Evolutionary conservation across 2,113 vertebrate species (phyloP).

Genomic region (Hippocampus guttulatus): DNA sequence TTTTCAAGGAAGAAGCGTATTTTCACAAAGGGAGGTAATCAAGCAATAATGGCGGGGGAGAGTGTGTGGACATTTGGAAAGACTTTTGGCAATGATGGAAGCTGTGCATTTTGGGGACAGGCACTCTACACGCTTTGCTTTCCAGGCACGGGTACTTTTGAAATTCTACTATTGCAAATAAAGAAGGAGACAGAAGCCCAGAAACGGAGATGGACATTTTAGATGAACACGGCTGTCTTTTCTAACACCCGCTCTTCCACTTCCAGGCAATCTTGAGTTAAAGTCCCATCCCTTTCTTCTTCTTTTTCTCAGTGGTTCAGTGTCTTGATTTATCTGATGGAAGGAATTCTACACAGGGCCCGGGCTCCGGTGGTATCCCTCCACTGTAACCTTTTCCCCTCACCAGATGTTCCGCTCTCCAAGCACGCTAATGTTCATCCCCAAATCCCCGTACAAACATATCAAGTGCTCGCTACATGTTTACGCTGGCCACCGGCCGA

Average conservation of each 20-base stretch:
- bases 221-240: conserved; percentile 36
- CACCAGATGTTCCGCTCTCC: conserved; percentile 77
- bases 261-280: conserved; percentile 70
- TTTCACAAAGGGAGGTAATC: too few species aligned
- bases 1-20: too few species aligned
- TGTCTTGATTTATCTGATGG: conserved; percentile 79
- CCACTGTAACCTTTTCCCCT: conserved; percentile 78
- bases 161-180: too few species aligned
- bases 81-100: too few species aligned
- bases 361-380: conserved; percentile 70
- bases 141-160: too few species aligned
- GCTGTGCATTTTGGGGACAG: background rate
- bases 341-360: conserved; percentile 75
- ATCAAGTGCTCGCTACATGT: conserved; percentile 73
- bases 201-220: conserved; percentile 34
- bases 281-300: conserved; percentile 53
- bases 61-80: too few species aligned
- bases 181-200: background rate
- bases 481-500: conserved; percentile 51
- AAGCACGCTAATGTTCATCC: conserved; percentile 76
- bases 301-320: conserved; percentile 67
- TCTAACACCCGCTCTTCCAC: conserved; percentile 47
- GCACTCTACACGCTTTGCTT: background rate
- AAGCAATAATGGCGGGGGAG: too few species aligned
- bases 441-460: conserved; percentile 74